A percentile compares a stretch with the other conserved stretches of the same genome.
These are phyloP conservation scores for Thinocorus orbignyianus DNA, from an alignment of 2,113 vertebrate species.

Conservation along the genomic window DNA sequence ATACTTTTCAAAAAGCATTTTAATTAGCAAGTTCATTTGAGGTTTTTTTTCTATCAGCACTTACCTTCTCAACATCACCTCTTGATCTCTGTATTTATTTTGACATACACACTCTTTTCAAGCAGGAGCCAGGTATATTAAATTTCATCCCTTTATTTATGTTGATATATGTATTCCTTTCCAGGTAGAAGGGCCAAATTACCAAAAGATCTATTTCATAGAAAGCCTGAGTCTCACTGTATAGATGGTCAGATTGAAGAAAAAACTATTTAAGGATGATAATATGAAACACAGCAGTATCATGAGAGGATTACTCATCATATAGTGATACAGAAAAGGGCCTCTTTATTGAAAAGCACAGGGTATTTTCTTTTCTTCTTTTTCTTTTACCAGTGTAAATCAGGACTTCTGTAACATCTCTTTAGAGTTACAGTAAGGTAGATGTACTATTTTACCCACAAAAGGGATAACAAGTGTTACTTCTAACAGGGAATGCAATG, in stretches of 20 bases:
- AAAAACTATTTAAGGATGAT: neutral
- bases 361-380: too few species aligned
- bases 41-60: neutral
- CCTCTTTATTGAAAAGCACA: neutral
- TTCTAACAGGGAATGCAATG: neutral
- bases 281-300: neutral
- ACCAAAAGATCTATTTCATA: neutral
- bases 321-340: neutral
- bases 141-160: neutral
- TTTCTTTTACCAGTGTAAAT: neutral
- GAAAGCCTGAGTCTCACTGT: neutral
- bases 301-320: neutral
- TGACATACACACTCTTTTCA: neutral
- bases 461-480: neutral
- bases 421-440: neutral
- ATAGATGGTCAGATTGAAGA: neutral
- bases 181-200: neutral
- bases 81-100: neutral
- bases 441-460: neutral
- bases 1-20: neutral
- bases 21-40: neutral
- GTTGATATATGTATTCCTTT: neutral
- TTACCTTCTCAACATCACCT: neutral
- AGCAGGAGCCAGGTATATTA: neutral
- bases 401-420: neutral